Conservation (phyloP, 2,113 vertebrate species). For the Plecotus auritus region DNA sequence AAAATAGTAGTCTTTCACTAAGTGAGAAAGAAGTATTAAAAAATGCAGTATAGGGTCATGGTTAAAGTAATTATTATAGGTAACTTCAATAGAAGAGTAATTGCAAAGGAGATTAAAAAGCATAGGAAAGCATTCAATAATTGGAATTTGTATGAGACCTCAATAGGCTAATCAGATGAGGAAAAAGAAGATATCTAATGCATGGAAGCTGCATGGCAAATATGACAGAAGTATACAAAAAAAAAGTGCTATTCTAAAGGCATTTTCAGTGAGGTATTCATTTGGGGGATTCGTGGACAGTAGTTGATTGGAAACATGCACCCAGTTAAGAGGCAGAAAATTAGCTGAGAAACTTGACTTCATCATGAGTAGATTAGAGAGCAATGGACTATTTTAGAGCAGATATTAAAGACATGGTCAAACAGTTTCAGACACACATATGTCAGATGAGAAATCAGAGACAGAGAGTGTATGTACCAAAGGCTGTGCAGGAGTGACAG, state of each 20-base stretch:
- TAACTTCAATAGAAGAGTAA: neutral
- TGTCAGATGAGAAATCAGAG: neutral
- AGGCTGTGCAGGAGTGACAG: neutral
- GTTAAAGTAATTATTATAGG: neutral
- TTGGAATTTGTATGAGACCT: neutral
- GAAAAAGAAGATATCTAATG: neutral
- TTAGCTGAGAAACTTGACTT: neutral
- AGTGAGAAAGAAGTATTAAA: neutral
- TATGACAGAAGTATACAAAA: neutral
- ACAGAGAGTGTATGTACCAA: neutral
- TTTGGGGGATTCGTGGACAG: neutral
- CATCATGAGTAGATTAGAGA: neutral
- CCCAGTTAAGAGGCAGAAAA: neutral
- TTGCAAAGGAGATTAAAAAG: neutral
- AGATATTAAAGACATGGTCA: neutral
- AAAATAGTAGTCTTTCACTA: neutral
- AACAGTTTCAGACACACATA: neutral
- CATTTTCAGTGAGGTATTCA: neutral
- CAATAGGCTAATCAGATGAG: neutral
- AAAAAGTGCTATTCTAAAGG: neutral
- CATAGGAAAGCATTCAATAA: neutral
- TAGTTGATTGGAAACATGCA: neutral
- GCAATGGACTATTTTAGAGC: neutral
- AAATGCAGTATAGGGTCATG: neutral
- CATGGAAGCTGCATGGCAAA: neutral